These are phyloP conservation scores for Apostichopus californicus DNA, from an alignment of 35 echinoderm and acorn worm species.

Conservation along the genomic window DNA sequence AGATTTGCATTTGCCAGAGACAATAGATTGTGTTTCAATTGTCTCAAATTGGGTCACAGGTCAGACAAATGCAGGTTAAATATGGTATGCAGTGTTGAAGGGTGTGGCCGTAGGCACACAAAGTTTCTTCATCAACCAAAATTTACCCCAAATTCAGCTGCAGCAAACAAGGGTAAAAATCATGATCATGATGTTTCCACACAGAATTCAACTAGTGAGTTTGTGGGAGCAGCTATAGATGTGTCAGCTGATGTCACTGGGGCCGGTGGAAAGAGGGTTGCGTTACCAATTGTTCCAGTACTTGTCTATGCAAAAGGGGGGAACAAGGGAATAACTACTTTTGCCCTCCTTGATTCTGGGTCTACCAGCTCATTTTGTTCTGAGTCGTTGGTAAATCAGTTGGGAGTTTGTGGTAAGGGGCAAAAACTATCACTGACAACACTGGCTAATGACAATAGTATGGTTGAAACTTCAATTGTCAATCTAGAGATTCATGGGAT, in stretches of 20 bases:
- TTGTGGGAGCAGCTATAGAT: background rate
- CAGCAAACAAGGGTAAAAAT: background rate
- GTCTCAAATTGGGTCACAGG: slow-evolving; percentile 50
- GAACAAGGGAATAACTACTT: slow-evolving; percentile 10
- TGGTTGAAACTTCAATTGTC: slow-evolving; percentile 30
- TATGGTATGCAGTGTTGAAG: slow-evolving; percentile 32
- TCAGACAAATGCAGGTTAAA: slow-evolving; percentile 31
- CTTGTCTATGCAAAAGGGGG: slow-evolving; percentile 19
- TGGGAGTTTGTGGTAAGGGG: slow-evolving; percentile 25
- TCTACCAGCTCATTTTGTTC: slow-evolving; percentile 65
- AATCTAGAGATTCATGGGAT: slow-evolving; percentile 37
- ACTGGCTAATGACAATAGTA: slow-evolving; percentile 12
- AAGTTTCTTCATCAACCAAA: slow-evolving; percentile 48
- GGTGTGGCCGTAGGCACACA: slow-evolving; percentile 56
- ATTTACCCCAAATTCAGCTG: no score
- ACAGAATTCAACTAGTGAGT: background rate
- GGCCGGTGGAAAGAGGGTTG: slow-evolving; percentile 58
- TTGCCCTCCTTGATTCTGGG: slow-evolving; percentile 56
- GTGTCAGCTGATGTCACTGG: background rate
- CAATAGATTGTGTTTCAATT: slow-evolving; percentile 54
- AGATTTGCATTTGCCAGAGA: slow-evolving; percentile 15
- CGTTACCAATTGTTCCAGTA: slow-evolving; percentile 62
- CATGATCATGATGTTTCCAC: background rate
- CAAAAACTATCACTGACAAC: slow-evolving; percentile 34
- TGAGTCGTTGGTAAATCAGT: slow-evolving; percentile 32